These are phyloP conservation scores for Limanda limanda DNA, from an alignment of 2,113 vertebrate species.

Conservation along the genomic window DNA sequence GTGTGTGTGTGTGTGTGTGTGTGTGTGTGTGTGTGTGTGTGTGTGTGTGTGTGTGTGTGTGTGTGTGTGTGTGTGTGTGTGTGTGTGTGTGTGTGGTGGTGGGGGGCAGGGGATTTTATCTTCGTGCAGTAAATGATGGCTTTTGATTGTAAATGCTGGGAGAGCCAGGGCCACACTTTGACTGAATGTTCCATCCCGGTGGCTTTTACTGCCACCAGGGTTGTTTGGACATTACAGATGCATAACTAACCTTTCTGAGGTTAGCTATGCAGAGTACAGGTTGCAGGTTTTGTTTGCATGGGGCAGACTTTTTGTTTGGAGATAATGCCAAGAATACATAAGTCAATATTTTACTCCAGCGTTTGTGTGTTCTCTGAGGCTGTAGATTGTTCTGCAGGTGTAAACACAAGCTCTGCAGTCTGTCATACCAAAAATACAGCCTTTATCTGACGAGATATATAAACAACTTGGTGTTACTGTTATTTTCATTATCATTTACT, in stretches of 20 bases:
- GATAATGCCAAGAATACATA: conserved; percentile 26
- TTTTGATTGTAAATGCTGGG: conserved; percentile 48
- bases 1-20: not conserved
- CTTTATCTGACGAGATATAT: not conserved
- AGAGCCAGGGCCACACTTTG: conserved; percentile 43
- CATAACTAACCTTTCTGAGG: conserved; percentile 47
- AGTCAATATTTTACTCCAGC: not conserved
- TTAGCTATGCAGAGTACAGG: conserved; percentile 11
- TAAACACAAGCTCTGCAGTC: not conserved
- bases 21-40: not conserved
- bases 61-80: not conserved
- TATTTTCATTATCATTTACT: not conserved
- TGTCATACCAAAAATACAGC: not conserved
- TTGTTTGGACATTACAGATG: conserved; percentile 46
- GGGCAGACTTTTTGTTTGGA: conserved; percentile 24
- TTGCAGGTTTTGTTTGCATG: conserved; percentile 29
- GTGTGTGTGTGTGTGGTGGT: not conserved
- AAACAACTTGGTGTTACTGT: not conserved
- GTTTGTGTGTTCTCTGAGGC: conserved; percentile 15
- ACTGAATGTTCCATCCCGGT: conserved; percentile 31
- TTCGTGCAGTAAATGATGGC: conserved; percentile 36
- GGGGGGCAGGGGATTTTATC: not conserved
- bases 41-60: not conserved
- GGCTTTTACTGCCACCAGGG: conserved; percentile 28
- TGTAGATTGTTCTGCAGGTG: not conserved